Evolutionary conservation across 2,113 vertebrate species (phyloP), one percentile per base, ranked within the genome.

Genomic region (Corythornis vintsioides): DNA sequence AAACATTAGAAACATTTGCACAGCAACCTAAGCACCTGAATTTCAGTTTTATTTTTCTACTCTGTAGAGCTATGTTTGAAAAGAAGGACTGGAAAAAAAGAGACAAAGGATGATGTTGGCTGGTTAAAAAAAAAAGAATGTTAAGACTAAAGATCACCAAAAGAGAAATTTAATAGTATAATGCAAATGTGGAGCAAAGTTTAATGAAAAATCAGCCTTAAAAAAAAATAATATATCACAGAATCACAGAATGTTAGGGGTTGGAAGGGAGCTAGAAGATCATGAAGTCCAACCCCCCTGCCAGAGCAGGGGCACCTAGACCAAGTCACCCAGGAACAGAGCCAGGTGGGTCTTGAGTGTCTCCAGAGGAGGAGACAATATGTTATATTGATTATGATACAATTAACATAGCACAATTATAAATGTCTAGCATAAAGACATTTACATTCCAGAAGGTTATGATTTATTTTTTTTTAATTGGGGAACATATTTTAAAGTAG

Each of bases 111-210:
- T 26, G 15, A 83, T 60, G 16, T 15, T 48, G n/a, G 31, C 11
- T 45, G 16, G 19, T 77, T 35, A 35, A 35, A 24, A 55, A 74
- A 93, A 90, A 78, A 71, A 14, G 3, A 57, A 65, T n/a, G 6
- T 55, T 50, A 86, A 78, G 8, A 59, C 21, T 65, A 33, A 90
- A 60, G 42, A 55, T 29, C 16, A 83, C 21, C 55, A 22, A 70
- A 61, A 73, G 24, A 55, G 13, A 81, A 6, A 38, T 53, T 53
- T 59, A 64, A 53, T 6, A 14, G 26, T 43, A n/a, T 53, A 50
- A 83, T 6, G 15, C 9, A 59, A 15, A 50, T 22, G 69, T 0
- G 1, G 9, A 76, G 1, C 3, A 76, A 76, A 59, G 4, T 70
- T 77, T 40, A 88, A 48, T 0, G 1, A 74, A 52, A 83, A 48